phyloP scores from a whole-genome alignment of 2,797 vertebrate species.

The Poeciliopsis gracilis region DNA sequence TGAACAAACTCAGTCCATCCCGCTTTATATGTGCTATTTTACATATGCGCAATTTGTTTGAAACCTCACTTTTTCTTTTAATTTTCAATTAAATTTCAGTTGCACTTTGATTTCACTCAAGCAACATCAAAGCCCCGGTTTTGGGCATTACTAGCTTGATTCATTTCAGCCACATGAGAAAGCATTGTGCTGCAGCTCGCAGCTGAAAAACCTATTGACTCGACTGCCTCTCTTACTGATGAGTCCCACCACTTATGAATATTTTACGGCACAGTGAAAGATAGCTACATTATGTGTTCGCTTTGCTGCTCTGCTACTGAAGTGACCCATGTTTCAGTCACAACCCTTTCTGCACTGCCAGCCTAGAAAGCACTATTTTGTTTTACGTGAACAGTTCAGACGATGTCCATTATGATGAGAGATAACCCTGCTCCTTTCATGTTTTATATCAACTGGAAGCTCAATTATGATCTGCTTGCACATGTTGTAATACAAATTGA shows the following conservation, averaged over 20 bases:
- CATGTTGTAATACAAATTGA: neutral
- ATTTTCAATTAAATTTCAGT: neutral
- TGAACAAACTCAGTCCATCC: neutral
- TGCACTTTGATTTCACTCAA: neutral
- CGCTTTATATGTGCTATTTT: neutral
- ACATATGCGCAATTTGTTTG: neutral
- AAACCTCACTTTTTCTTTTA: neutral
- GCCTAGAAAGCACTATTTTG: neutral
- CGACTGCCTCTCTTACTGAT: constrained; percentile 46
- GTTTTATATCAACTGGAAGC: neutral
- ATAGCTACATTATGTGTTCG: constrained; percentile 52
- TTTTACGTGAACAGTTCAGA: constrained; percentile 13
- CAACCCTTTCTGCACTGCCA: constrained; percentile 1
- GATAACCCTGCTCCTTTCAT: neutral
- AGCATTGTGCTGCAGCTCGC: constrained; percentile 32
- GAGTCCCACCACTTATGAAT: constrained; percentile 68
- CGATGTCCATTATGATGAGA: neutral
- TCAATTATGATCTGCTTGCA: neutral
- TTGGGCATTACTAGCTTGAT: constrained; percentile 39
- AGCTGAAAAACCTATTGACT: constrained; percentile 47
- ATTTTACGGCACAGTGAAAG: constrained; percentile 57
- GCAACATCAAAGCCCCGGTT: neutral
- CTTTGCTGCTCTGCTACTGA: constrained; percentile 24
- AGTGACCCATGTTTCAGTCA: constrained; percentile 14
- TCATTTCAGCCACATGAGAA: constrained; percentile 10